Conservation (phyloP, 2,113 vertebrate species). For the Elephas maximus region DNA sequence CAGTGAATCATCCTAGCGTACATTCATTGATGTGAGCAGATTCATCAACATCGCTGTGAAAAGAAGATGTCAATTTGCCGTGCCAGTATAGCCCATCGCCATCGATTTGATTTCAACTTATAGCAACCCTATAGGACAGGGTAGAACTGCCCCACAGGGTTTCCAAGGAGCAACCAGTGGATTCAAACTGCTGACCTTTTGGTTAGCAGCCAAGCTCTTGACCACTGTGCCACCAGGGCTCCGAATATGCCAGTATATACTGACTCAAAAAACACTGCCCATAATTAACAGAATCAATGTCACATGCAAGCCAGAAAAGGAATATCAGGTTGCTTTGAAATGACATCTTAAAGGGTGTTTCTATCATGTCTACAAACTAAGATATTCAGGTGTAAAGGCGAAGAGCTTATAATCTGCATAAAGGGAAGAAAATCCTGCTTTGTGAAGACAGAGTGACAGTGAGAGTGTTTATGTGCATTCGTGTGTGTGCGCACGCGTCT, state of each 20-base stretch:
- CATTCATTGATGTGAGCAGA: neutral
- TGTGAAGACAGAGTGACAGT: neutral
- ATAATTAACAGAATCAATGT: rapidly evolving
- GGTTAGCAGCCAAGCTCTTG: too few relatives aligned
- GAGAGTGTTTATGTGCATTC: too few relatives aligned
- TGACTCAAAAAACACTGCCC: neutral
- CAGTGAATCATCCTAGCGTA: neutral
- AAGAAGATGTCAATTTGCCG: too few relatives aligned
- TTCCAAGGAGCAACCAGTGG: too few relatives aligned
- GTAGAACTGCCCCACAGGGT: too few relatives aligned
- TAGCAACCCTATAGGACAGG: too few relatives aligned
- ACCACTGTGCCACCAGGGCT: too few relatives aligned
- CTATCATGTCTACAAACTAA: neutral
- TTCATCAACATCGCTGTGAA: neutral
- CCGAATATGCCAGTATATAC: rapidly evolving
- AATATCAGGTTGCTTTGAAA: neutral
- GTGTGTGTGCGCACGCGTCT: too few relatives aligned
- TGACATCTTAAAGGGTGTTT: neutral
- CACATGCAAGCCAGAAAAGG: neutral
- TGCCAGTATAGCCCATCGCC: too few relatives aligned
- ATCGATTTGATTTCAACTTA: too few relatives aligned
- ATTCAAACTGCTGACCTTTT: too few relatives aligned
- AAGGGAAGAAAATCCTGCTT: neutral
- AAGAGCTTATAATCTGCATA: neutral
- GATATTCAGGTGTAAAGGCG: neutral